Evolutionary conservation across 1,140 invertebrate genomes (phyloP).

Genomic region (Amphibalanus amphitrite): DNA sequence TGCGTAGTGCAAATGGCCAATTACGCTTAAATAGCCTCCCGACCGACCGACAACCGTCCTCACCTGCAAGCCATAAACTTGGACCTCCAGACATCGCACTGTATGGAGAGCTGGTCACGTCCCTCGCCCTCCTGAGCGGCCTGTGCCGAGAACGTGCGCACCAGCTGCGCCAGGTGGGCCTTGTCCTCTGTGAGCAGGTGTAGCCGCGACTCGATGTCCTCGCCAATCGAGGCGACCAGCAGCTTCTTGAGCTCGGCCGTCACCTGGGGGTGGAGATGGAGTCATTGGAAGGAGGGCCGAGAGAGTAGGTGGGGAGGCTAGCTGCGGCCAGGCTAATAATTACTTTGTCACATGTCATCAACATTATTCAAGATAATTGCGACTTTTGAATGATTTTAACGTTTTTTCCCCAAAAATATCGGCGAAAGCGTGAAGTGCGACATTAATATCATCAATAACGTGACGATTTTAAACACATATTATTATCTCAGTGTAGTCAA

Average conservation of each 20-base stretch:
- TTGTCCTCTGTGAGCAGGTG: slow-evolving; percentile 80
- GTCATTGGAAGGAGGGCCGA: background rate
- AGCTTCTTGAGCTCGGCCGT: slow-evolving; percentile 64
- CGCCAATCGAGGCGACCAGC: slow-evolving; percentile 79
- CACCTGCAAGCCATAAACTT: slow-evolving; percentile 85
- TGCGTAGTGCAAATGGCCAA: no score
- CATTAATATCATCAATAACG: background rate
- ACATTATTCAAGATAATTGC: no score
- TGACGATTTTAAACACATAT: no score
- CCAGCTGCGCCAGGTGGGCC: slow-evolving; percentile 60
- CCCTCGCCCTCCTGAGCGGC: slow-evolving; percentile 74
- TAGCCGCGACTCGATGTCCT: slow-evolving; percentile 74
- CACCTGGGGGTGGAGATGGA: slow-evolving; percentile 16
- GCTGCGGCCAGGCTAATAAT: no score
- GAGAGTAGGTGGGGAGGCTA: no score
- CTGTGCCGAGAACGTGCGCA: slow-evolving; percentile 65
- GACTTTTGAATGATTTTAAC: slow-evolving; percentile 7
- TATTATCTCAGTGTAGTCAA: no score
- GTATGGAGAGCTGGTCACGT: slow-evolving; percentile 74
- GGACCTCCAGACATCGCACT: slow-evolving; percentile 87
- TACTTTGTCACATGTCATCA: no score
- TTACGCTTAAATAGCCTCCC: no score
- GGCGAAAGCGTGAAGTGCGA: background rate
- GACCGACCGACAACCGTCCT: background rate
- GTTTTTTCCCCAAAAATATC: background rate